Evolutionary conservation across 2,113 vertebrate species (phyloP).

Genomic region (Prunella fulvescens): DNA sequence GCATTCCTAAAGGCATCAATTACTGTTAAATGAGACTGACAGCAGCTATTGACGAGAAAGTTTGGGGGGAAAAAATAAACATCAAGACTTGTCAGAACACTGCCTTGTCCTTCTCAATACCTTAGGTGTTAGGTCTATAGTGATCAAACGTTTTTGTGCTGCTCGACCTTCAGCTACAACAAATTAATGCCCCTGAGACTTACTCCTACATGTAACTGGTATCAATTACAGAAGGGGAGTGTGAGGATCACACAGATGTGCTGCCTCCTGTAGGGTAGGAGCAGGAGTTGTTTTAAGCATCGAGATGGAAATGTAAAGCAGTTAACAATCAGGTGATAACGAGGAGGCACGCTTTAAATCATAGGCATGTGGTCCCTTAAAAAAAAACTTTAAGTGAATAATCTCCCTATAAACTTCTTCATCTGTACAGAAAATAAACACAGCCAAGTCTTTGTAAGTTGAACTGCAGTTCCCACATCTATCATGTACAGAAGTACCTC

Average conservation of each 20-base stretch:
- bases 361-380: neutral
- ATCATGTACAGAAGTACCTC: neutral
- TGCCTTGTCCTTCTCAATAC: neutral
- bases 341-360: neutral
- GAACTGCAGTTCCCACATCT: neutral
- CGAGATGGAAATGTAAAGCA: neutral
- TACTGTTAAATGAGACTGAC: neutral
- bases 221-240: neutral
- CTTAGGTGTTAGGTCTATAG: neutral
- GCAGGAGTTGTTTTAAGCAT: neutral
- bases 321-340: neutral
- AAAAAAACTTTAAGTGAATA: neutral
- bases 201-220: neutral
- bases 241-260: neutral
- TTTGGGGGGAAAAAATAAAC: neutral
- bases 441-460: neutral
- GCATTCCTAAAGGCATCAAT: neutral
- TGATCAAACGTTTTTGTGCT: neutral
- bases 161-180: neutral
- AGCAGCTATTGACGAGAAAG: neutral
- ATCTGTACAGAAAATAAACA: neutral
- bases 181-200: neutral
- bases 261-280: neutral
- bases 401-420: neutral
- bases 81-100: neutral